Evolutionary conservation across 53 echinoderm and acorn worm species (phyloP).

Genomic region (Glandiceps talaboti): DNA sequence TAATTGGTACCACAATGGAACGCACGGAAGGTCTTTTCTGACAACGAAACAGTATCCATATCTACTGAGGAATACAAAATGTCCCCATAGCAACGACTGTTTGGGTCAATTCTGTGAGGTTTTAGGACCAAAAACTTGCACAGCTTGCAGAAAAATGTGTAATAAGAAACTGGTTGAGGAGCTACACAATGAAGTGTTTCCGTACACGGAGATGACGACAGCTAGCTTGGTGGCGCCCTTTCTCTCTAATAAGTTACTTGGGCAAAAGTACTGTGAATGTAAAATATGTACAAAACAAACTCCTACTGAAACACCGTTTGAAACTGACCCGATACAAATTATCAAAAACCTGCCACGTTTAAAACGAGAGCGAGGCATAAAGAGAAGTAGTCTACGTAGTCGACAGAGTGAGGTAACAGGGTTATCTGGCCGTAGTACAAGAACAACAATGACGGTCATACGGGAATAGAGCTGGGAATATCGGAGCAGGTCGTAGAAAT

Average conservation of each 20-base stretch:
- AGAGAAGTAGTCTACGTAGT: too few species aligned
- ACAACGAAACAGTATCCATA: slow-evolving; percentile 53
- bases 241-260: neutral
- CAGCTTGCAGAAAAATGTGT: slow-evolving; percentile 56
- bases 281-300: neutral
- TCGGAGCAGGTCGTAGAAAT: too few species aligned
- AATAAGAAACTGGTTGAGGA: slow-evolving; percentile 65
- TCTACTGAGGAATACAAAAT: slow-evolving; percentile 20
- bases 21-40: slow-evolving; percentile 60
- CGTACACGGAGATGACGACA: slow-evolving; percentile 54
- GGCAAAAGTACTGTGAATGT: neutral
- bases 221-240: slow-evolving; percentile 64
- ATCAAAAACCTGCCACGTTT: neutral
- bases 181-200: slow-evolving; percentile 80
- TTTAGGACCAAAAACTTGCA: slow-evolving; percentile 58
- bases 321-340: neutral
- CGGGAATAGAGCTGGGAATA: neutral
- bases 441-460: neutral
- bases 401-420: neutral
- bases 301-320: neutral
- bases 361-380: neutral
- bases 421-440: neutral
- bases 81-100: slow-evolving; percentile 18
- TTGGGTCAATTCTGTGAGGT: slow-evolving; percentile 84
- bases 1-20: slow-evolving; percentile 67